Percentiles rank a stretch among this genome's conserved stretches.
Evolutionary conservation across 2,888 invertebrate genomes (phyloP).

Genomic region (Tipula confusa): DNA sequence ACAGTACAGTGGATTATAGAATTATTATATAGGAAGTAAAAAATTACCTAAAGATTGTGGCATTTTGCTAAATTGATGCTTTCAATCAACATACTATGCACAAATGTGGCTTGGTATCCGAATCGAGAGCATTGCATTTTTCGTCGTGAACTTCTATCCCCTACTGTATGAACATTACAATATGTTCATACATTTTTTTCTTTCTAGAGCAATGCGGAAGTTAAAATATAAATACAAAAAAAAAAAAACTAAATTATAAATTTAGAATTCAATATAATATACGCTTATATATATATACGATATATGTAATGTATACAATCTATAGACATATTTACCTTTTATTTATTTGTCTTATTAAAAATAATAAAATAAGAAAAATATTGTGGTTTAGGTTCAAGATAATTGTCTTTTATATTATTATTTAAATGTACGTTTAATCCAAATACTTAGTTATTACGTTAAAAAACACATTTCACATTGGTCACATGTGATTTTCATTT

Average conservation of each 20-base stretch:
- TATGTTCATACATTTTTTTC: neutral
- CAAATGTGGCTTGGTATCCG: no score
- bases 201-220: constrained; percentile 51
- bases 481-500: neutral
- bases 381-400: neutral
- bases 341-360: constrained; percentile 27
- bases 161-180: neutral
- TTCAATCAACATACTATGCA: no score
- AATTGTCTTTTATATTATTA: neutral
- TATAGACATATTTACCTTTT: neutral
- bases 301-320: neutral
- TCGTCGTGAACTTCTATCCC: neutral
- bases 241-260: constrained; percentile 8
- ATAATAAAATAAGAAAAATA: neutral
- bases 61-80: neutral
- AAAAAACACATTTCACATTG: neutral
- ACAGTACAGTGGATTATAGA: neutral
- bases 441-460: neutral
- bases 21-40: neutral
- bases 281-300: neutral
- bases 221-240: constrained; percentile 40
- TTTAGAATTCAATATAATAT: neutral
- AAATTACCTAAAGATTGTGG: neutral
- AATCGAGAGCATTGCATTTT: no score
- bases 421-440: neutral